phyloP scores from a whole-genome alignment of 2,888 invertebrate genomes.

The Seira musarum region DNA sequence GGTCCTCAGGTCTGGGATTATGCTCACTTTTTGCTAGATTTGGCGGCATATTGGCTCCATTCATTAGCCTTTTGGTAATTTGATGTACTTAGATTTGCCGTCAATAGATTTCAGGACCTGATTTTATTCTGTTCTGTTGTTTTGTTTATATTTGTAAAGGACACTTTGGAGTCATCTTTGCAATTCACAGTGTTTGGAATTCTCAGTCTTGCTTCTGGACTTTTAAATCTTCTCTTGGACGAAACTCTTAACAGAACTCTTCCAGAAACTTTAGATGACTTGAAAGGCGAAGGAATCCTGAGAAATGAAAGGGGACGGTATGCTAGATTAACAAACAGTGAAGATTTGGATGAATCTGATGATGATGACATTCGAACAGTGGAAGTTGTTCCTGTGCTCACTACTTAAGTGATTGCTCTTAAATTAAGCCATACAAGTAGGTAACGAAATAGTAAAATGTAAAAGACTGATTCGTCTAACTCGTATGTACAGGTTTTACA shows the following conservation, averaged over 20 bases:
- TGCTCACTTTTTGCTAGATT: conserved; percentile 70
- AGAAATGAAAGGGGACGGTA: conserved; percentile 62
- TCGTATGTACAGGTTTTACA: not conserved
- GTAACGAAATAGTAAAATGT: too few relatives aligned
- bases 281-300: conserved; percentile 56
- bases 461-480: not conserved
- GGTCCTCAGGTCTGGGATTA: conserved; percentile 70
- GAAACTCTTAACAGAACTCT: conserved; percentile 70
- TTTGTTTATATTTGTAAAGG: conserved; percentile 36
- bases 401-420: too few relatives aligned
- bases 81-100: not conserved
- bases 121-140: too few relatives aligned
- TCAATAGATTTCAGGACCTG: not conserved
- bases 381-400: conserved; percentile 37
- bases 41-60: conserved; percentile 70
- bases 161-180: conserved; percentile 45
- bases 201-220: conserved; percentile 67
- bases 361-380: conserved; percentile 41
- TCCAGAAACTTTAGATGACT: conserved; percentile 70
- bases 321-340: conserved; percentile 54
- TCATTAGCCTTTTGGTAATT: conserved; percentile 68
- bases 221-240: conserved; percentile 69
- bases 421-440: too few relatives aligned
- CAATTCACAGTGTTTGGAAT: conserved; percentile 65
- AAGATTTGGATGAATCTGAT: conserved; percentile 51